These are phyloP conservation scores for Andrena bucephala DNA, from an alignment of 2,888 invertebrate genomes.

Conservation along the genomic window DNA sequence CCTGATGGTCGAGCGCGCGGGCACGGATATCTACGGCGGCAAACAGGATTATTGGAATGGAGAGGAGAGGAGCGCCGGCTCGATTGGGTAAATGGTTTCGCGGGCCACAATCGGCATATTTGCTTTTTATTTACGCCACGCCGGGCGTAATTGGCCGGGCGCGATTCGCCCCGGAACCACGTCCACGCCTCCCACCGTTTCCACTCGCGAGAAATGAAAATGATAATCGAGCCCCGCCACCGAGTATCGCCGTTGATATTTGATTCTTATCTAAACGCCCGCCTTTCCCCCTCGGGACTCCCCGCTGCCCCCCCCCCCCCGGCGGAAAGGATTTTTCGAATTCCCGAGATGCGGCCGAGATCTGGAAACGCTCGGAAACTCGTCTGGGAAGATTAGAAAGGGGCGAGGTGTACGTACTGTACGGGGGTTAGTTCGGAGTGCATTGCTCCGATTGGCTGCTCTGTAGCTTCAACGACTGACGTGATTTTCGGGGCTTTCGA, in stretches of 20 bases:
- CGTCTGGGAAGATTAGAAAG: slow-evolving; percentile 16
- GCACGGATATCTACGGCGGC: slow-evolving; percentile 37
- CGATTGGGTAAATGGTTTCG: slow-evolving; percentile 59
- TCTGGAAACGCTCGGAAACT: not conserved
- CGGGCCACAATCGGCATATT: slow-evolving; percentile 59
- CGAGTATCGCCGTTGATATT: slow-evolving; percentile 20
- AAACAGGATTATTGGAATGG: slow-evolving; percentile 66
- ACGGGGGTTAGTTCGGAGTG: not conserved
- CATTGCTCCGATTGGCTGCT: not conserved
- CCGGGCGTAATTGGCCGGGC: slow-evolving; percentile 51
- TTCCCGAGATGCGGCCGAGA: not conserved
- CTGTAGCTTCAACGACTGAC: slow-evolving; percentile 5
- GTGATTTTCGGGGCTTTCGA: slow-evolving; percentile 14
- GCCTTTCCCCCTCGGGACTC: not conserved
- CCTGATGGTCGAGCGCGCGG: not conserved
- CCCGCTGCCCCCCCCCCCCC: too few relatives aligned
- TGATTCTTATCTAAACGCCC: slow-evolving; percentile 35
- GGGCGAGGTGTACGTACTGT: not conserved
- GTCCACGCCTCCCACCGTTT: slow-evolving; percentile 4
- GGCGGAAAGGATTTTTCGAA: slow-evolving; percentile 19
- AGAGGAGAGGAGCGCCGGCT: slow-evolving; percentile 39
- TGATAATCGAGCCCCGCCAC: slow-evolving; percentile 21
- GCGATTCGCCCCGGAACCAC: slow-evolving; percentile 35
- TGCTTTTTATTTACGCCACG: slow-evolving; percentile 66
- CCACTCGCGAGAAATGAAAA: slow-evolving; percentile 8